Conservation (phyloP, 2,888 invertebrate species). For the Rhorus exstirpatorius region DNA sequence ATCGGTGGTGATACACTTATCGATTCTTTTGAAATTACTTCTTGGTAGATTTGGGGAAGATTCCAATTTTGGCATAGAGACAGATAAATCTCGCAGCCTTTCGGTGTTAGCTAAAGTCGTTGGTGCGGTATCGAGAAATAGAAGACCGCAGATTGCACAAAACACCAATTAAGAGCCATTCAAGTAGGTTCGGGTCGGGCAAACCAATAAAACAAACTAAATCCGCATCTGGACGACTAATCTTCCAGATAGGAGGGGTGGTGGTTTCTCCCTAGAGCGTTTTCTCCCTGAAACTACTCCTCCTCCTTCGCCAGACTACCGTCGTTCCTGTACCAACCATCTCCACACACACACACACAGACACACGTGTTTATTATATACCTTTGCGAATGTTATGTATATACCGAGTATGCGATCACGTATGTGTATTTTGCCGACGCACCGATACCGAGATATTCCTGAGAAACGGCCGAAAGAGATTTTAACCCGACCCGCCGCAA, state of each 20-base stretch:
- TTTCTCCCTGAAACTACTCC: conserved; percentile 37
- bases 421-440: conserved; percentile 72
- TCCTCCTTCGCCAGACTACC: conserved; percentile 28
- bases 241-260: conserved; percentile 79
- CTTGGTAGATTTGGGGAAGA: conserved; percentile 6
- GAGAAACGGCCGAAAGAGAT: conserved; percentile 83
- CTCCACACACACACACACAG: conserved; percentile 20
- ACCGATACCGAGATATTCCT: conserved; percentile 83
- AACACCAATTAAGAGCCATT: conserved; percentile 83
- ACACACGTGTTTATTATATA: conserved; percentile 26
- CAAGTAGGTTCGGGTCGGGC: conserved; percentile 74
- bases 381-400: conserved; percentile 8
- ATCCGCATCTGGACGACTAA: conserved; percentile 82
- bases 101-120: conserved; percentile 59
- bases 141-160: conserved; percentile 75
- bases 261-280: conserved; percentile 52
- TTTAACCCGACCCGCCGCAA: conserved; percentile 84
- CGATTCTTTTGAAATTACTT: neutral
- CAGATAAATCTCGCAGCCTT: conserved; percentile 43
- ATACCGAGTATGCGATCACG: conserved; percentile 55
- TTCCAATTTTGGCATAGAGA: conserved; percentile 57
- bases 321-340: conserved; percentile 35
- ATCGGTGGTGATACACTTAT: no score
- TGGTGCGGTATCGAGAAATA: conserved; percentile 65
- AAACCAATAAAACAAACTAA: conserved; percentile 80